Base-by-base conservation (phyloP, 1,140 invertebrate genomes). In the Trialeurodes vaporariorum region DNA sequence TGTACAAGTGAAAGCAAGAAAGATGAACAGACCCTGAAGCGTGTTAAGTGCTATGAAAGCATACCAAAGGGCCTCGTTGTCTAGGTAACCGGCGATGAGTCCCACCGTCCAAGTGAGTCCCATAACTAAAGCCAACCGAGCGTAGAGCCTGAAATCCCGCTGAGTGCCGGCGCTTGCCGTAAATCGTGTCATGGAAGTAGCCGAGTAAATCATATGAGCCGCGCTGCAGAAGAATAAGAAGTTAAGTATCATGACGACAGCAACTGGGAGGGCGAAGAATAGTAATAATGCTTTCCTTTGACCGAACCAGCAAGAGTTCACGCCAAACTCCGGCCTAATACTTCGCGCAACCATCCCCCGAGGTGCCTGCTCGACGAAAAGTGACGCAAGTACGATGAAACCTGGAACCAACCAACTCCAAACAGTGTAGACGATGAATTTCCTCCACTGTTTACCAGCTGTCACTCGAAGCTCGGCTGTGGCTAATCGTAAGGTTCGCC, bases 1-100 rank as follows among this genome's bases (percentile, higher is more conserved):
- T 5, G 77, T 83, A 70, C 80, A 84, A 11, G 84, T 82, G 75
- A 85, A 85, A 0, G 82, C 83, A 0, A 83, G 68, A 70, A 84
- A 83, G 34, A 85, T 82, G 72, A 84, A 85, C 12, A 84, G 70
- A 1, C 84, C 84, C 73, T 85, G 83, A 12, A 84, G 75, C 2
- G 82, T 81, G 71, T 84, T 85, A 21, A 84, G 73, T 2, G 80
- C 70, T 1, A 84, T 79, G 73, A 85, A 85, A 5, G 82, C 69
- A 70, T 83, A 83, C 75, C 79, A 80, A 9, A 85, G 71, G 23
- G 74, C 72, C 40, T 76, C 72, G 22, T 77, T 69, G 64, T 82
- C 78, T 0, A 81, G 67, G 13, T 77, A 76, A 11, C 77, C 80
- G 0, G 83, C 83, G 0, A 82, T 66, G 9, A 85, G 73, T 21